These are phyloP conservation scores for Camponotus vicinus DNA, from an alignment of 1,140 invertebrate genomes.

Conservation along the genomic window DNA sequence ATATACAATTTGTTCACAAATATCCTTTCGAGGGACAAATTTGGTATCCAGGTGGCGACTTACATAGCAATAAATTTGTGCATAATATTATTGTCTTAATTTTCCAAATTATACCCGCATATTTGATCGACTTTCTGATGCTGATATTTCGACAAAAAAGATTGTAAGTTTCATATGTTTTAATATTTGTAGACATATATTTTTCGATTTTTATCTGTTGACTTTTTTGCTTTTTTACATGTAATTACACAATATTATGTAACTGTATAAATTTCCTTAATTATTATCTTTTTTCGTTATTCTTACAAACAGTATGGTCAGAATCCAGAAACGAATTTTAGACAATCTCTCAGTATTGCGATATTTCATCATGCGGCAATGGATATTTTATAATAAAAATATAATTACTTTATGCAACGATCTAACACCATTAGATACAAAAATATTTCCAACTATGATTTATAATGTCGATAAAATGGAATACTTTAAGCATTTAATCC, in stretches of 20 bases:
- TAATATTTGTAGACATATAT: background rate
- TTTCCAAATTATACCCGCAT: slow-evolving; percentile 94
- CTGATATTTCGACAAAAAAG: slow-evolving; percentile 92
- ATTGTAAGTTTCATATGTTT: slow-evolving; percentile 89
- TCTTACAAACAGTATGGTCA: slow-evolving; percentile 90
- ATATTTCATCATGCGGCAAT: slow-evolving; percentile 96
- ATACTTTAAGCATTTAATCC: slow-evolving; percentile 90
- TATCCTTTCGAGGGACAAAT: slow-evolving; percentile 93
- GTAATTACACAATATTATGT: background rate
- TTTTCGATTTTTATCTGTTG: background rate
- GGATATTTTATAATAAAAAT: slow-evolving; percentile 93
- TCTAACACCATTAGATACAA: slow-evolving; percentile 89
- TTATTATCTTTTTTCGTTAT: slow-evolving; percentile 19
- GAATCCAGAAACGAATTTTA: slow-evolving; percentile 91
- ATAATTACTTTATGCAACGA: slow-evolving; percentile 88
- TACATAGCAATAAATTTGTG: slow-evolving; percentile 90
- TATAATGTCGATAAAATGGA: slow-evolving; percentile 86
- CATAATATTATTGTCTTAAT: slow-evolving; percentile 93
- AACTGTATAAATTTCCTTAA: background rate
- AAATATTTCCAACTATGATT: slow-evolving; percentile 90
- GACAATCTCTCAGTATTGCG: slow-evolving; percentile 92
- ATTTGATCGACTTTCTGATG: slow-evolving; percentile 94
- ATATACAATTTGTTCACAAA: slow-evolving; percentile 89
- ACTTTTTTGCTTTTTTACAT: background rate
- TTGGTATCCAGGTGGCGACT: slow-evolving; percentile 94